phyloP scores from a whole-genome alignment of 2,113 vertebrate genomes.

The Tachuris rubrigastra region DNA sequence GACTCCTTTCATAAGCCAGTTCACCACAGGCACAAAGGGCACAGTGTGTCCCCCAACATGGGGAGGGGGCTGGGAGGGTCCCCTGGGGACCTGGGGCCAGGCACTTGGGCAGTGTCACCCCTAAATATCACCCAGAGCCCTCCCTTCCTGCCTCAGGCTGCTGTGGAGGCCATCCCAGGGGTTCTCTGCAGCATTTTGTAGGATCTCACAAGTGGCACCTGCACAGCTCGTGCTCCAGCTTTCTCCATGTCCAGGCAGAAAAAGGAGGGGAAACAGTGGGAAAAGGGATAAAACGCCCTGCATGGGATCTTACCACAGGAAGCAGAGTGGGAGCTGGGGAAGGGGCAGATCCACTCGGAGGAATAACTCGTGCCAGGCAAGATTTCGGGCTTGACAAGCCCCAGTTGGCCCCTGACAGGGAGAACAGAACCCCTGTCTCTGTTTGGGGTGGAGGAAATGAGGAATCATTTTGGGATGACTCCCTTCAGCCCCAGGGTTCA shows the following conservation, averaged over 20 bases:
- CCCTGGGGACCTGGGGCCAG: rapidly evolving
- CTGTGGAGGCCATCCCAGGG: rapidly evolving
- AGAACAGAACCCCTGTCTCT: not conserved
- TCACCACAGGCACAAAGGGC: not conserved
- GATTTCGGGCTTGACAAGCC: not conserved
- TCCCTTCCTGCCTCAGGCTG: not conserved
- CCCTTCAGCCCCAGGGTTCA: not conserved
- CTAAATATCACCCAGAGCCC: rapidly evolving
- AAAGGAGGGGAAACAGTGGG: rapidly evolving
- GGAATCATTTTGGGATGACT: rapidly evolving
- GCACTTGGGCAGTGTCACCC: rapidly evolving
- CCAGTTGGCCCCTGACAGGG: rapidly evolving
- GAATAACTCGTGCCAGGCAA: rapidly evolving
- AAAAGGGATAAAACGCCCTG: not conserved
- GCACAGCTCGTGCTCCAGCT: not conserved
- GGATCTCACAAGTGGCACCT: not conserved
- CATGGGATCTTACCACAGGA: rapidly evolving
- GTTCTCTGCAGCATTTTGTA: rapidly evolving
- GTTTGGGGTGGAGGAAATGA: not conserved
- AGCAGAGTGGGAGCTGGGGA: not conserved
- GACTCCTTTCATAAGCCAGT: not conserved
- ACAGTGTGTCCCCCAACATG: not conserved
- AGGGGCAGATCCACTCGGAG: no score
- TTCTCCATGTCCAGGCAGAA: not conserved
- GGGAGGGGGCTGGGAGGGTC: not conserved